These are phyloP conservation scores for Phrynocephalus vlangalii DNA, from an alignment of 2,797 vertebrate genomes.

Conservation along the genomic window DNA sequence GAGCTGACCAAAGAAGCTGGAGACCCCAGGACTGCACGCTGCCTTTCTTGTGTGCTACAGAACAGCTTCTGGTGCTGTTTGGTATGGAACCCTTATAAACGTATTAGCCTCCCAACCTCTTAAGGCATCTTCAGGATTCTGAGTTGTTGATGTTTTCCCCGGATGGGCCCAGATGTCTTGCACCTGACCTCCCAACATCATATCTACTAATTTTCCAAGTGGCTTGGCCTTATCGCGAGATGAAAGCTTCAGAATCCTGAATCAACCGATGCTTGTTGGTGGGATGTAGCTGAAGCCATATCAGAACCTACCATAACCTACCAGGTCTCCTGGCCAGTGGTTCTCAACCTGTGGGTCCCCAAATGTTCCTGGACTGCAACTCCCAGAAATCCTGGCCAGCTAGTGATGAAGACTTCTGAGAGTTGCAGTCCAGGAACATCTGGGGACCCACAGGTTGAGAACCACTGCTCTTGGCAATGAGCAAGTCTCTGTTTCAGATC, in stretches of 20 bases:
- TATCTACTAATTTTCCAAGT: neutral
- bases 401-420: too few relatives aligned
- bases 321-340: too few relatives aligned
- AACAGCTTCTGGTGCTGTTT: neutral
- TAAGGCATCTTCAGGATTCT: neutral
- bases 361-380: too few relatives aligned
- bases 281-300: neutral
- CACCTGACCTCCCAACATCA: neutral
- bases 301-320: too few relatives aligned
- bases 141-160: too few relatives aligned
- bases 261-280: neutral
- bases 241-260: neutral
- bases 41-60: neutral
- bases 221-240: neutral
- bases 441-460: too few relatives aligned
- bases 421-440: too few relatives aligned
- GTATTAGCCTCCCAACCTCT: neutral
- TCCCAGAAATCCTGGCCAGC: too few relatives aligned
- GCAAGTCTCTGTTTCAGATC: neutral
- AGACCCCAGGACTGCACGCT: accelerated
- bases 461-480: too few relatives aligned
- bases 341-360: too few relatives aligned
- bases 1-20: neutral
- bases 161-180: neutral
- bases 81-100: neutral